Evolutionary conservation across 1,140 invertebrate species (phyloP).

Genomic region (Coptotermes formosanus): DNA sequence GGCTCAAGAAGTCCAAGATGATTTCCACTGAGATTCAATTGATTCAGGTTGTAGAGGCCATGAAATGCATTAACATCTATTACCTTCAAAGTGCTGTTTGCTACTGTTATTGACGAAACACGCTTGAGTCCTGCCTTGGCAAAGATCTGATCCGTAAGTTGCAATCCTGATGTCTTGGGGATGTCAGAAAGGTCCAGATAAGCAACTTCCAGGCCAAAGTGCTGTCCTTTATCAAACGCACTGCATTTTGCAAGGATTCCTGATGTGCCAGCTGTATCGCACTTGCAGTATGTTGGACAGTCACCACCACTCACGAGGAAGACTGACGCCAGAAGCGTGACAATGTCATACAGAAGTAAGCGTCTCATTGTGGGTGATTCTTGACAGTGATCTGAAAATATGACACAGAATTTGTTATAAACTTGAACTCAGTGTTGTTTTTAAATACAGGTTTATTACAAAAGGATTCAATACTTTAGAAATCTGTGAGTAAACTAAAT

Average conservation of each 20-base stretch:
- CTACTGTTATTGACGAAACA: slow-evolving; percentile 47
- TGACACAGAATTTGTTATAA: no score
- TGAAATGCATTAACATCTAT: slow-evolving; percentile 59
- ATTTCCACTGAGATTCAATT: slow-evolving; percentile 65
- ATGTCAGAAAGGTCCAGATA: slow-evolving; percentile 42
- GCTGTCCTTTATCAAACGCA: slow-evolving; percentile 44
- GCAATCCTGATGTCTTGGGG: slow-evolving; percentile 43
- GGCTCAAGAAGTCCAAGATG: slow-evolving; percentile 60
- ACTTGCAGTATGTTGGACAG: slow-evolving; percentile 11
- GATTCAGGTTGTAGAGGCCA: slow-evolving; percentile 60
- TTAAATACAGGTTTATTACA: no score
- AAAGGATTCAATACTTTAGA: no score
- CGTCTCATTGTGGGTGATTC: not conserved
- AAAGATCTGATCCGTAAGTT: slow-evolving; percentile 44
- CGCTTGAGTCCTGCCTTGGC: slow-evolving; percentile 43
- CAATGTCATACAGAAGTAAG: not conserved
- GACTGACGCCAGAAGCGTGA: not conserved
- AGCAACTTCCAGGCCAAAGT: slow-evolving; percentile 43
- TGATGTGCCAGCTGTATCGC: not conserved
- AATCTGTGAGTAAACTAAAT: no score
- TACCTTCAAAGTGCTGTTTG: slow-evolving; percentile 45
- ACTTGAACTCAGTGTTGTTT: no score
- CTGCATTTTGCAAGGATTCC: slow-evolving; percentile 42
- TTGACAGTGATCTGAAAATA: not conserved
- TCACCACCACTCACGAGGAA: not conserved